These are phyloP conservation scores for Arnoldichthys spilopterus DNA, from an alignment of 2,797 vertebrate species.

Conservation along the genomic window DNA sequence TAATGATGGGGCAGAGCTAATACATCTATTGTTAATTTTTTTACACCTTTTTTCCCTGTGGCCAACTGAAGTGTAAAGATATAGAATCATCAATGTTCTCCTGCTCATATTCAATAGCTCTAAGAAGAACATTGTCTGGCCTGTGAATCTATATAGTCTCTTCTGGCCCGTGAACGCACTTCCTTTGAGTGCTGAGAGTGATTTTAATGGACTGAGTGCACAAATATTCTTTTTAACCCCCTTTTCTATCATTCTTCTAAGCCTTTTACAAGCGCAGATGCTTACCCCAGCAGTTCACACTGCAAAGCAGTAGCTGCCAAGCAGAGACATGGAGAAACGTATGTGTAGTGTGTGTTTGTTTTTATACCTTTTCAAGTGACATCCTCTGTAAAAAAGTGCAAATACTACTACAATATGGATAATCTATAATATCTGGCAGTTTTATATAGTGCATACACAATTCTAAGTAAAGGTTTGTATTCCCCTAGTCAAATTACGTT, in stretches of 20 bases:
- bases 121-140: not conserved
- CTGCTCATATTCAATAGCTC: constrained; percentile 13
- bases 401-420: too few relatives aligned
- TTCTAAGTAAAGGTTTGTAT: too few relatives aligned
- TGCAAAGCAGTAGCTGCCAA: not conserved
- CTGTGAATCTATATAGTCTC: constrained; percentile 6
- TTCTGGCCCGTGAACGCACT: constrained; percentile 4
- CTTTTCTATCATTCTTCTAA: constrained; percentile 24
- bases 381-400: too few relatives aligned
- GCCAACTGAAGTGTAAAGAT: not conserved
- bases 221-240: not conserved
- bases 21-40: not conserved
- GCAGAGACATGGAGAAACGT: not conserved
- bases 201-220: not conserved
- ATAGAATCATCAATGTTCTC: constrained; percentile 15
- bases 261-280: not conserved
- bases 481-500: too few relatives aligned
- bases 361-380: not conserved
- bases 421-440: too few relatives aligned
- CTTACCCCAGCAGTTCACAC: not conserved
- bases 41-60: not conserved
- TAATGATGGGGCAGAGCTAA: not conserved
- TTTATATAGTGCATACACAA: too few relatives aligned
- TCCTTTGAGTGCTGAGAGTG: not conserved
- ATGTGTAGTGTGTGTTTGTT: not conserved